A percentile compares a stretch with the other conserved stretches of the same genome.
Evolutionary conservation across 2,797 vertebrate genomes (phyloP).

Genomic region (Lophotriccus pileatus): DNA sequence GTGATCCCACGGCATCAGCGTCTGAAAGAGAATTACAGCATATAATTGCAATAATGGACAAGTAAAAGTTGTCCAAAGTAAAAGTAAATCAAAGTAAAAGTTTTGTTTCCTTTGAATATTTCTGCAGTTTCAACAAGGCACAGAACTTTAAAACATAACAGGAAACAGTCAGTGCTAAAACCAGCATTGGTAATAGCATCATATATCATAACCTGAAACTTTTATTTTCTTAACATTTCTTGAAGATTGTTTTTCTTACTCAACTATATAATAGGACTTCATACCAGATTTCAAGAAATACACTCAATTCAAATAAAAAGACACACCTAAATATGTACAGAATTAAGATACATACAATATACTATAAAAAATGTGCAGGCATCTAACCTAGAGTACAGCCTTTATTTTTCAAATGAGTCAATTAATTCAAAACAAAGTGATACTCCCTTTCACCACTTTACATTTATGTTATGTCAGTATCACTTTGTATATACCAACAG

Average conservation of each 20-base stretch:
- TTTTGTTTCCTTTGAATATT: background rate
- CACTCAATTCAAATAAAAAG: background rate
- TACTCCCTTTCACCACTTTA: background rate
- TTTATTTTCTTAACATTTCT: background rate
- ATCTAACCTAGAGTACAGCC: background rate
- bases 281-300: background rate
- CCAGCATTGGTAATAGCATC: background rate
- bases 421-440: background rate
- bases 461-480: background rate
- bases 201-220: background rate
- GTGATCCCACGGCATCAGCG: constrained; percentile 97
- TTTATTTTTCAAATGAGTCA: background rate
- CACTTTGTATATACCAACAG: background rate
- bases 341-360: background rate
- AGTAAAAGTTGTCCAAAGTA: background rate
- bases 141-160: background rate
- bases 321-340: background rate
- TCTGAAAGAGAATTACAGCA: constrained; percentile 73
- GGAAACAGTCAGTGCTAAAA: background rate
- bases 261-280: background rate
- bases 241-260: background rate
- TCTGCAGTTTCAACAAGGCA: background rate
- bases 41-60: background rate
- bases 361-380: background rate
- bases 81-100: background rate